Evolutionary conservation across 2,888 invertebrate genomes (phyloP).

Genomic region (Brenthis daphne): DNA sequence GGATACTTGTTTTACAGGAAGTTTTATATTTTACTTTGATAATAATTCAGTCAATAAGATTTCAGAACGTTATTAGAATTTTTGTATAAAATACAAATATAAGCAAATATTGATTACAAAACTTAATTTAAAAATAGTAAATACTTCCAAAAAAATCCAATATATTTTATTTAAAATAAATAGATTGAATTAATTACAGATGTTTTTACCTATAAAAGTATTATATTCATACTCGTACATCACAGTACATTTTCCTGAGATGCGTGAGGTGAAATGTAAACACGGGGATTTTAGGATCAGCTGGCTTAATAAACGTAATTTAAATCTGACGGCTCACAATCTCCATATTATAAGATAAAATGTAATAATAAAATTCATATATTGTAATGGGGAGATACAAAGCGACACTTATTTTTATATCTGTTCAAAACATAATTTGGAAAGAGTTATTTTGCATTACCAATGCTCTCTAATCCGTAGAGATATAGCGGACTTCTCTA

Average conservation of each 20-base stretch:
- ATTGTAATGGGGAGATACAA: not conserved
- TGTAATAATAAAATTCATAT: slow-evolving; percentile 13
- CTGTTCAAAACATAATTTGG: not conserved
- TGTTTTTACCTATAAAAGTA: not conserved
- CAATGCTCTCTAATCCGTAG: too few species aligned
- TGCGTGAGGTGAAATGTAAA: slow-evolving; percentile 17
- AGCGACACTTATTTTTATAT: not conserved
- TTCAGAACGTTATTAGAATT: too few species aligned
- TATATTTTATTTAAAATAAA: not conserved
- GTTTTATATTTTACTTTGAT: too few species aligned
- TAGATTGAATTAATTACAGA: not conserved
- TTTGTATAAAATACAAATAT: too few species aligned
- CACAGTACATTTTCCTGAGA: slow-evolving; percentile 17
- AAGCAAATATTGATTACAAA: too few species aligned
- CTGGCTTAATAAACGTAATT: slow-evolving; percentile 26
- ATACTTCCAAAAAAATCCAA: too few species aligned
- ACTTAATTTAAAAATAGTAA: not conserved
- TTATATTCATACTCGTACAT: slow-evolving; percentile 18
- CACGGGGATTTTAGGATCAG: slow-evolving; percentile 24
- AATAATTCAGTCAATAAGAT: too few species aligned
- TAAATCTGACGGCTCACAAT: slow-evolving; percentile 18
- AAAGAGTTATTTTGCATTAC: too few species aligned
- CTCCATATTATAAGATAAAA: slow-evolving; percentile 18
- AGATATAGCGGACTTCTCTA: too few species aligned
- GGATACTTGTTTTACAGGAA: too few species aligned